Evolutionary conservation across 2,113 vertebrate species (phyloP).

Genomic region (Grus americana): DNA sequence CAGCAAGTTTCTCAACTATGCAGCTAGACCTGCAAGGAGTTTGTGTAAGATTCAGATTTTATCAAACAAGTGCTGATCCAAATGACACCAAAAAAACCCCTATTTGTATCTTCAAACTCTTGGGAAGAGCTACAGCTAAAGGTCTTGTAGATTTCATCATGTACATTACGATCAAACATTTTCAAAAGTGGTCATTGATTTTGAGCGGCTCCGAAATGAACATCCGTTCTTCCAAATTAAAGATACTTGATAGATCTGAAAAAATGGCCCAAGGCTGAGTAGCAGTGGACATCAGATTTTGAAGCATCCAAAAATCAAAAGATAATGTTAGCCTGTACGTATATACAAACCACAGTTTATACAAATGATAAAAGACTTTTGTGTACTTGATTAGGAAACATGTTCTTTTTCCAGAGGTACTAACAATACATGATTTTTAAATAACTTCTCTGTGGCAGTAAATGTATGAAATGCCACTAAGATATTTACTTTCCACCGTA

Average conservation of each 20-base stretch:
- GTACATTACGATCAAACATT: background rate
- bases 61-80: background rate
- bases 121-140: background rate
- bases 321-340: background rate
- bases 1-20: background rate
- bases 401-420: background rate
- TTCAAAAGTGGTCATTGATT: background rate
- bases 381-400: background rate
- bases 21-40: background rate
- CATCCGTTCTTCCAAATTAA: background rate
- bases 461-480: background rate
- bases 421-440: background rate
- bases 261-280: background rate
- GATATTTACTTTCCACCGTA: background rate
- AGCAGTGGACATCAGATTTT: background rate
- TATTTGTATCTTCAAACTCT: background rate
- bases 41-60: background rate
- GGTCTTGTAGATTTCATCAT: background rate
- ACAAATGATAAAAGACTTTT: background rate
- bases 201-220: background rate
- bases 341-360: background rate
- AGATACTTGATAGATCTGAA: background rate
- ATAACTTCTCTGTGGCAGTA: background rate
- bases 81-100: background rate
- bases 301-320: background rate